Conservation (phyloP, 2,888 invertebrate species). For the Agapostemon virescens region DNA sequence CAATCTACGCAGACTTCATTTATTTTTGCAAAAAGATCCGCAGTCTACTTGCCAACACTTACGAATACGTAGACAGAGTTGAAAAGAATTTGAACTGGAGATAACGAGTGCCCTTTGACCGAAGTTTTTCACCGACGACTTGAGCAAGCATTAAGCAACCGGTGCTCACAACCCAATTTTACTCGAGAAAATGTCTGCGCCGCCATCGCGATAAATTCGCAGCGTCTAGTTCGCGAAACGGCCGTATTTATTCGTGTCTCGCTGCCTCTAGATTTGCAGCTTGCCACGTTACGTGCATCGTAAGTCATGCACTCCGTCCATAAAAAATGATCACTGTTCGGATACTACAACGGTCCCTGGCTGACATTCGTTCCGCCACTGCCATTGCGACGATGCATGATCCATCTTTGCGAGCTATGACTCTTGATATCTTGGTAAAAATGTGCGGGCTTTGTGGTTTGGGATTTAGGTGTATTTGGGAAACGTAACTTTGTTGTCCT, state of each 20-base stretch:
- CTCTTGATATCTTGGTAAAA: background rate
- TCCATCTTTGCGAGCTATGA: too few relatives aligned
- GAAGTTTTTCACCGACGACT: background rate
- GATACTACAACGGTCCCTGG: background rate
- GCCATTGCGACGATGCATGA: background rate
- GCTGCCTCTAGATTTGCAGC: background rate
- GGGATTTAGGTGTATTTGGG: background rate
- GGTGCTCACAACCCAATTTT: background rate
- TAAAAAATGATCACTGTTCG: conserved; percentile 6
- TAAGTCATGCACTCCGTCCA: conserved; percentile 4
- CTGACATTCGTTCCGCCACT: background rate
- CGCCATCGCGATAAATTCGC: conserved; percentile 10
- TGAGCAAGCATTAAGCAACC: background rate
- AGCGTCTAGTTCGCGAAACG: background rate
- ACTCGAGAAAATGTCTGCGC: background rate
- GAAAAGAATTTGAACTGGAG: background rate
- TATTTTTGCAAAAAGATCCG: too few relatives aligned
- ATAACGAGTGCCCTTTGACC: background rate
- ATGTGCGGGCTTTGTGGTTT: background rate
- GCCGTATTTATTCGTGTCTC: conserved; percentile 11
- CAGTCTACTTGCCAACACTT: too few relatives aligned
- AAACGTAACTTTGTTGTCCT: background rate
- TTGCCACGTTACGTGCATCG: background rate
- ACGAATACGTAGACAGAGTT: too few relatives aligned
- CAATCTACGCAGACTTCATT: too few relatives aligned